Base-by-base conservation (phyloP, 23 tunicate genomes). In the Pegea sp. region DNA sequence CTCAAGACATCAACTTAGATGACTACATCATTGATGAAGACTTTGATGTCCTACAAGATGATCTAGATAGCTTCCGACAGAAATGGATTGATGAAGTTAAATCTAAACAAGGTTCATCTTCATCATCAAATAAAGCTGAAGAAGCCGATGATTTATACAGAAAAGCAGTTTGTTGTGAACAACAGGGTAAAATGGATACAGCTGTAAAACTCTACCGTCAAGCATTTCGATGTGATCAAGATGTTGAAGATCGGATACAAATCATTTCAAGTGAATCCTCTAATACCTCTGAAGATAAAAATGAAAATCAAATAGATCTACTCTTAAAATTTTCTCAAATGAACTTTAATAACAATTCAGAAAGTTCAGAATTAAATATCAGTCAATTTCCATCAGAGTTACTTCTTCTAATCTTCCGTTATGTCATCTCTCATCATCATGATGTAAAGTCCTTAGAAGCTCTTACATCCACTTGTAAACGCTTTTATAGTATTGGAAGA, bases 191-290 rank as follows among this genome's bases (percentile, higher is more conserved):
- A 31, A 31, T 72, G 58, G 22, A 57, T 18, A 27, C 48, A 7
- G 80, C 80, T 44, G 44, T 72, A 1, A 38, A 49, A 26, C 49
- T 48, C n/a, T 72, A 72, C 26, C 24, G 70, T 16, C 24, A 23
- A 29, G 80, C 80, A 1, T 5, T 64, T 11, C 70, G 64, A 28
- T 33, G 61, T 3, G 80, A 72, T 34, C 70, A 67, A 52, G 65
- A 72, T 26, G 44, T 72, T 57, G 80, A 72, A 57, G 56, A 58
- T 11, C 52, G 42, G 3, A 62, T 62, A n/a, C n/a, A n/a, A n/a
- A n/a, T n/a, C n/a, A n/a, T n/a, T n/a, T n/a, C n/a, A n/a, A n/a
- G n/a, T n/a, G n/a, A n/a, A n/a, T n/a, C n/a, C n/a, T n/a, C n/a
- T n/a, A n/a, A n/a, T n/a, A n/a, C n/a, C n/a, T n/a, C n/a, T n/a